Evolutionary conservation across 2,888 invertebrate genomes (phyloP).

Genomic region (Andrena chrysosceles): DNA sequence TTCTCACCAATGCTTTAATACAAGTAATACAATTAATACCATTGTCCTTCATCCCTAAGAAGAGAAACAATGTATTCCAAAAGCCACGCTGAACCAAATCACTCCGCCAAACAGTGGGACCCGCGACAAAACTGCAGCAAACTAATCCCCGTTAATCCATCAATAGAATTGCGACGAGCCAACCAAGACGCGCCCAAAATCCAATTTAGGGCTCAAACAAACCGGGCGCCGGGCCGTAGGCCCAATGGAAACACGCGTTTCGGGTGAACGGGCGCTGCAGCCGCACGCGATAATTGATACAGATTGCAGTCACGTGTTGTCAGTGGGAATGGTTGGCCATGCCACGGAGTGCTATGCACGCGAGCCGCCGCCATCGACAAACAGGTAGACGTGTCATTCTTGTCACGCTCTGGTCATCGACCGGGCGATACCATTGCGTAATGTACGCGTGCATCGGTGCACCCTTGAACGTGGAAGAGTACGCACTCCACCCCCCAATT

Average conservation of each 20-base stretch:
- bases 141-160: slow-evolving; percentile 1
- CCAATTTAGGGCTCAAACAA: slow-evolving; percentile 24
- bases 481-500: slow-evolving; percentile 7
- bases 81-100: neutral
- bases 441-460: slow-evolving; percentile 27
- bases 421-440: slow-evolving; percentile 24
- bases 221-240: neutral
- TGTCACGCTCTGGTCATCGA: slow-evolving; percentile 43
- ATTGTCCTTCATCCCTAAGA: neutral
- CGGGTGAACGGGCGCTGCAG: neutral
- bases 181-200: slow-evolving; percentile 15
- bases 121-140: neutral
- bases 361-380: slow-evolving; percentile 20
- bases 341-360: slow-evolving; percentile 21
- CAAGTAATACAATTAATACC: too few relatives aligned
- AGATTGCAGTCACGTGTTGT: slow-evolving; percentile 41
- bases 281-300: slow-evolving; percentile 45
- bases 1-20: too few relatives aligned
- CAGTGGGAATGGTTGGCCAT: slow-evolving; percentile 26
- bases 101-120: neutral
- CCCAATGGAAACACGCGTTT: slow-evolving; percentile 16
- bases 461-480: slow-evolving; percentile 7
- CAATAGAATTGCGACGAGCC: neutral
- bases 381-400: slow-evolving; percentile 43
- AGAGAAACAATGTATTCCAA: neutral